These are phyloP conservation scores for Rissa tridactyla DNA, from an alignment of 2,113 vertebrate species.

Conservation along the genomic window DNA sequence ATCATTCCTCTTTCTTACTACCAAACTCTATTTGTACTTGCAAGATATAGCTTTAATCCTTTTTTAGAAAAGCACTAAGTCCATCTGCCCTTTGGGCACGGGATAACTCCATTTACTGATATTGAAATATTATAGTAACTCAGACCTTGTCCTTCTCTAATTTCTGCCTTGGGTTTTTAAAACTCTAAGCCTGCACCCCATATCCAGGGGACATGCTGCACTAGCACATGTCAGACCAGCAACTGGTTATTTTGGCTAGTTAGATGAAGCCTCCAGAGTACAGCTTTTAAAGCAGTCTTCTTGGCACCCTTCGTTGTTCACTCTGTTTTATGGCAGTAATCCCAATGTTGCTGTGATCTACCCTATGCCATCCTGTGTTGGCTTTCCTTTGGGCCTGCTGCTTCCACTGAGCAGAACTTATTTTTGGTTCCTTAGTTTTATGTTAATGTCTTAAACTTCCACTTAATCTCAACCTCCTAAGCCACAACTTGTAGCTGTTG, in stretches of 20 bases:
- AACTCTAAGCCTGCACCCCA: not conserved
- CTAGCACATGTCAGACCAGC: not conserved
- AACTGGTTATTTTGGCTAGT: not conserved
- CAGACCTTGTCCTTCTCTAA: not conserved
- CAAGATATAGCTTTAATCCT: not conserved
- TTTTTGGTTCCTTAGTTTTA: not conserved
- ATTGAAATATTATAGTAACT: not conserved
- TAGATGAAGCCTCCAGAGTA: not conserved
- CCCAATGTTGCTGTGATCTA: not conserved
- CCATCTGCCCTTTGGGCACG: not conserved
- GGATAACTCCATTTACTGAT: not conserved
- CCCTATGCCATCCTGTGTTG: fast-evolving
- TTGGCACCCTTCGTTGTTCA: not conserved
- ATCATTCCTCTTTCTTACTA: not conserved
- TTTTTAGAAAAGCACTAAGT: not conserved
- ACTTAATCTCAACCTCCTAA: not conserved
- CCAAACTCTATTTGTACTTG: not conserved
- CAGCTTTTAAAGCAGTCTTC: not conserved
- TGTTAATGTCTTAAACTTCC: not conserved
- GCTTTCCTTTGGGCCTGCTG: not conserved
- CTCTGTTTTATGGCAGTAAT: not conserved
- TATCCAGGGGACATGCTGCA: not conserved
- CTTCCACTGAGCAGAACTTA: not conserved
- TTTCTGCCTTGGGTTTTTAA: not conserved
- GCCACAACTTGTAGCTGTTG: not conserved